Conservation (phyloP, 2,113 vertebrate genomes). For the Chaetura pelagica region DNA sequence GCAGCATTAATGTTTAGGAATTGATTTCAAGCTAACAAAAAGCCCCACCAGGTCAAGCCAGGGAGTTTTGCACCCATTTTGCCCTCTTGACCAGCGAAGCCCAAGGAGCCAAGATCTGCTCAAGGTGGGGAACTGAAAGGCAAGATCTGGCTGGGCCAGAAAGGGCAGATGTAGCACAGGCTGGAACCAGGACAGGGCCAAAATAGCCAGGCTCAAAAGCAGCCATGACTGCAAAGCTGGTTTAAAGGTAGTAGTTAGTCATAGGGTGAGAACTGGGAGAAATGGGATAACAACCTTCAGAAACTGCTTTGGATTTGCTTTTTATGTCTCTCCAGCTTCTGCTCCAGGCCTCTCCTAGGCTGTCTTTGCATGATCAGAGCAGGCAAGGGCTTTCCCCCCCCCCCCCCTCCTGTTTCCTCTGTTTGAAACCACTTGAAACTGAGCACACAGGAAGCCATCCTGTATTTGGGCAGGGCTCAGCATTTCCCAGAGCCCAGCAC, state of each 20-base stretch:
- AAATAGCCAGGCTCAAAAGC: not conserved
- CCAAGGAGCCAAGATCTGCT: not conserved
- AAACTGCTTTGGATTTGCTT: not conserved
- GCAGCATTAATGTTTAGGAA: not conserved
- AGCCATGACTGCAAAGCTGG: not conserved
- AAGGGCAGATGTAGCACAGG: not conserved
- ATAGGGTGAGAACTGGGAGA: not conserved
- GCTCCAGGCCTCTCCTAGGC: not conserved
- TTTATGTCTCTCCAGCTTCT: not conserved
- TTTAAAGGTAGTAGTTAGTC: not conserved
- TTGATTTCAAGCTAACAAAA: not conserved
- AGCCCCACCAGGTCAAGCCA: not conserved
- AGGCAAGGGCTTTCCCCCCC: not conserved
- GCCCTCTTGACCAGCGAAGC: not conserved
- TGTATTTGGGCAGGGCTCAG: rapidly evolving
- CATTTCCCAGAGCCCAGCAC: not conserved
- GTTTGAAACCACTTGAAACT: not conserved
- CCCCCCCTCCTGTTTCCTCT: too few species aligned
- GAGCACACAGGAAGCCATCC: rapidly evolving
- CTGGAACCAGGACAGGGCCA: not conserved
- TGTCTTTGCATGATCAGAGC: not conserved
- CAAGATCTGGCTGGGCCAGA: not conserved
- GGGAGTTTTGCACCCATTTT: not conserved
- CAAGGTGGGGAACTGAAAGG: not conserved
- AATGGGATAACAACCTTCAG: not conserved